Evolutionary conservation across 2,888 invertebrate genomes (phyloP), one percentile per base, ranked within the genome.

Genomic region (Ochropleura plecta): DNA sequence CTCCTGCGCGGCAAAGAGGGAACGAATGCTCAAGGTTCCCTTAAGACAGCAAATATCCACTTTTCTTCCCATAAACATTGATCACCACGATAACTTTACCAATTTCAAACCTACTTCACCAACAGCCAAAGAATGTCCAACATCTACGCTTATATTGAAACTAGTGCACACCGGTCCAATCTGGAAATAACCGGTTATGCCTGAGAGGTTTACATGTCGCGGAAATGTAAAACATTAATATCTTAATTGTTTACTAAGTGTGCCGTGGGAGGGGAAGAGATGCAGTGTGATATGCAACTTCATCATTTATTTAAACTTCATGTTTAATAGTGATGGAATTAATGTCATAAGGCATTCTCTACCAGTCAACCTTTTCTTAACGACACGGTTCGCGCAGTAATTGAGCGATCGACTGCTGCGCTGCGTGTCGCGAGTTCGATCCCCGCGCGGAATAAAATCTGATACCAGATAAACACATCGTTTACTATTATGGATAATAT

Each of bases 191-290:
- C 78, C 44, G 18, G 81, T 74, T 65, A 14, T 53, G 12, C 5
- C 53, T 63, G 44, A 66, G 59, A 74, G 46, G 68, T 76, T 70
- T 76, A 53, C 51, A 51, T 18, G 53, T 59, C 59, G 64, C 77
- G 82, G 77, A 81, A 81, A 79, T 70, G 62, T 63, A 53, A 44
- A 64, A 71, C 62, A 53, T 63, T 40, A 63, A 78, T 73, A 63
- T 57, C 76, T n/a, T 64, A 49, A 80, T 70, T 77, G 82, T 66
- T 67, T 12, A 48, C 48, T 40, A 81, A 76, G 67, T 80, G 55
- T 70, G 49, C 44, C 82, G 77, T 76, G 79, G 46, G 79, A 79
- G 9, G 48, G 59, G 18, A 51, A 10, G 14, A 20, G 30, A 2
- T 67, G 51, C 40, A 46, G 4, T 60, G 10, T n/a, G 30, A 57